A percentile compares a stretch with the other conserved stretches of the same genome.
Conservation (phyloP, 1,140 invertebrate species). For the Gonioctena quinquepunctata region DNA sequence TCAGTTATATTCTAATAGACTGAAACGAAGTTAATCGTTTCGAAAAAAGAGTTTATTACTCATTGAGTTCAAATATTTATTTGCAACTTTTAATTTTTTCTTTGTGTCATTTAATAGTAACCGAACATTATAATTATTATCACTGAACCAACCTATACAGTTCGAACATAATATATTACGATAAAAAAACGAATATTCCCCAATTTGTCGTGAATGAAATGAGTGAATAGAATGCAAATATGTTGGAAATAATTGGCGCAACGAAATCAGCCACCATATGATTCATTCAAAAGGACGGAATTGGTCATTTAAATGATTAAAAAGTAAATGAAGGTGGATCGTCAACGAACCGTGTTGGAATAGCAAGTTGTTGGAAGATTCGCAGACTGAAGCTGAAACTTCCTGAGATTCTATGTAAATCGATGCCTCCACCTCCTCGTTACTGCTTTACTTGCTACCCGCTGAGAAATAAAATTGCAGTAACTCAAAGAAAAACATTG, state of each 20-base stretch:
- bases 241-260: background rate
- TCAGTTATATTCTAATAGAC: too few species aligned
- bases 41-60: too few species aligned
- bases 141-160: too few species aligned
- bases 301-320: constrained; percentile 53
- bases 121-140: too few species aligned
- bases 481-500: constrained; percentile 39
- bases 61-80: too few species aligned
- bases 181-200: too few species aligned
- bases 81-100: too few species aligned
- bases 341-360: constrained; percentile 45
- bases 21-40: too few species aligned
- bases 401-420: constrained; percentile 49
- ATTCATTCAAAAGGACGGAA: constrained; percentile 47
- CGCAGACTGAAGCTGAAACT: constrained; percentile 37
- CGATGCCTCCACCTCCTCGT: constrained; percentile 35
- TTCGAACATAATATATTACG: too few species aligned
- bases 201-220: too few species aligned
- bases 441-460: constrained; percentile 23
- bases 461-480: constrained; percentile 38
- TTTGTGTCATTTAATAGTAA: too few species aligned
- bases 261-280: constrained; percentile 28
- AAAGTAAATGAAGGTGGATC: constrained; percentile 38
- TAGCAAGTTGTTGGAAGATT: constrained; percentile 34
- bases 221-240: too few species aligned